Base-by-base conservation (phyloP, 2,113 vertebrate genomes). In the Gracilinanus agilis region DNA sequence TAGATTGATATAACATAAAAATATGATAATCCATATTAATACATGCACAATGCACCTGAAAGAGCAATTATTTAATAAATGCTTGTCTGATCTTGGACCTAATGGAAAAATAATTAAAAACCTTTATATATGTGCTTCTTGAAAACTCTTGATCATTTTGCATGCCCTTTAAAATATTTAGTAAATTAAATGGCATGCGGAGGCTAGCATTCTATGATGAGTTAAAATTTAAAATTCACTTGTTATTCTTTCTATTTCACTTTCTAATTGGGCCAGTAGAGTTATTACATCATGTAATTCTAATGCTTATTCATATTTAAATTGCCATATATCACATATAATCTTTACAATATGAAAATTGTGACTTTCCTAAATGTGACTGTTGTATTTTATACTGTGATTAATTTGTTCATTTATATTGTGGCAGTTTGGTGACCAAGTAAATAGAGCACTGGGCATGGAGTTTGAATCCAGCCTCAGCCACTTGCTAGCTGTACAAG, bases 61-160 rank as follows among this genome's bases (percentile, higher is more conserved):
- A 27, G 58, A 67, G 58, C 29, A 34, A 13, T 27, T 13, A 29
- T 13, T 67, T 67, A 34, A 61, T 67, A 67, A 12, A 67, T 34
- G 11, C 29, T 29, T 34, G 58, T 34, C 10, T 67, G 10, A 34
- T 3, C 27, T 34, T 67, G 58, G 29, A 3, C 29, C 29, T 29
- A 67, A 34, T 67, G 10, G 3, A 34, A 67, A 58, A 67, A 9
- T 12, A 56, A 67, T 91, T 55, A 94, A 92, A 94, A 94, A 93
- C 90, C 16, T 67, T 67, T 67, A 34, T 61, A 44, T 90, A 90
- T 94, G 24, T 49, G 53, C 29, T 93, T 95, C 23, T 91, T 94
- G 58, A 93, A 94, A 92, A 95, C 90, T n/a, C 44, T 92, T 75
- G 67, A 25, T 92, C 53, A 75, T 89, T 96, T 95, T 24, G 23